A percentile compares a stretch with the other conserved stretches of the same genome.
These are phyloP conservation scores for Venturia canescens DNA, from an alignment of 1,140 invertebrate genomes.

Conservation along the genomic window DNA sequence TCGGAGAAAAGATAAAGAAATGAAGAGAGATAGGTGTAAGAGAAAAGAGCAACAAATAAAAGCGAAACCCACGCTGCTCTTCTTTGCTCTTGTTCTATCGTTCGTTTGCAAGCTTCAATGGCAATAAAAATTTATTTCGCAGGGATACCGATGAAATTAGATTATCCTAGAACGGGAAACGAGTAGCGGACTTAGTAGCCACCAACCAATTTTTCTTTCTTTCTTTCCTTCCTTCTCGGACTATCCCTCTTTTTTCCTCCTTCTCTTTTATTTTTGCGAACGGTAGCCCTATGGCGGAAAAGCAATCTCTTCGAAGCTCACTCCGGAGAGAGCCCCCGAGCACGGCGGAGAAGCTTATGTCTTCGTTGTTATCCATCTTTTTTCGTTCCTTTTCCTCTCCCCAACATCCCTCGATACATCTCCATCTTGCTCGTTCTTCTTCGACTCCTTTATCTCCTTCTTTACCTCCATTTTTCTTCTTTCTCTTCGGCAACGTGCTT, in stretches of 20 bases:
- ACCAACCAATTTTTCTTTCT: conserved; percentile 36
- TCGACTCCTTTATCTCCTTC: not conserved
- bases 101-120: conserved; percentile 55
- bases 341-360: conserved; percentile 30
- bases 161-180: conserved; percentile 60
- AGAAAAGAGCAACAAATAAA: not conserved
- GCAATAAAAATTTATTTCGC: conserved; percentile 68
- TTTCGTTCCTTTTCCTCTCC: not conserved
- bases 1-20: conserved; percentile 23
- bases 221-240: not conserved
- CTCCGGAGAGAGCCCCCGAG: conserved; percentile 27
- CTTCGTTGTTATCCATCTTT: conserved; percentile 19
- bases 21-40: conserved; percentile 10
- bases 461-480: not conserved
- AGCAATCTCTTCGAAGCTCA: conserved; percentile 65
- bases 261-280: not conserved
- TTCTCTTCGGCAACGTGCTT: not conserved
- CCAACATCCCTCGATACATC: conserved; percentile 34
- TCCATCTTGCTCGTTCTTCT: conserved; percentile 12
- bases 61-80: conserved; percentile 20
- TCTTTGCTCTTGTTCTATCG: not conserved
- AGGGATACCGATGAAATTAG: conserved; percentile 60
- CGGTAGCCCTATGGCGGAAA: conserved; percentile 54
- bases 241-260: not conserved
- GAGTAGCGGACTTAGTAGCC: conserved; percentile 42